phyloP scores from a whole-genome alignment of 2,113 vertebrate genomes.

The Lucifuga dentata region DNA sequence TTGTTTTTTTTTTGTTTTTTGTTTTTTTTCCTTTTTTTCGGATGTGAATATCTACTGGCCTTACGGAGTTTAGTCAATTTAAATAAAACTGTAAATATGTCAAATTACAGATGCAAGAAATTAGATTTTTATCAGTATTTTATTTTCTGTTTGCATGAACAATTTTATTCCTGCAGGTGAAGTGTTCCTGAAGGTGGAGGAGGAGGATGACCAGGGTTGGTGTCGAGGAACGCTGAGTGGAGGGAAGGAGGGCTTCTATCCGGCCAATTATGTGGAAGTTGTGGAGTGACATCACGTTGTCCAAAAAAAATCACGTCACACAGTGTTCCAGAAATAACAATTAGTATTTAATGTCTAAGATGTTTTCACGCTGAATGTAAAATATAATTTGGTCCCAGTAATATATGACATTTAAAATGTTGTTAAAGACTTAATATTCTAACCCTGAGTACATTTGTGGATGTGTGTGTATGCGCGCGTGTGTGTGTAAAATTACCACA shows the following conservation, averaged over 20 bases:
- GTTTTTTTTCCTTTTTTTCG: no score
- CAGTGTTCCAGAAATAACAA: not conserved
- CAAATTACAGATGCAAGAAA: no score
- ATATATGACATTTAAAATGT: conserved; percentile 23
- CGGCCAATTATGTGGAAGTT: conserved; percentile 86
- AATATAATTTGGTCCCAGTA: conserved; percentile 25
- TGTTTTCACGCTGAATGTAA: conserved; percentile 26
- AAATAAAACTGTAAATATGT: not conserved
- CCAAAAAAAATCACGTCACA: conserved; percentile 14
- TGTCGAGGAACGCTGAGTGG: conserved; percentile 84
- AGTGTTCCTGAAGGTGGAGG: conserved; percentile 87
- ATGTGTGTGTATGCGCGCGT: conserved; percentile 41
- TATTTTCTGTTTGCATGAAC: no score
- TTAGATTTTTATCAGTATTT: no score
- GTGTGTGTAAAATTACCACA: conserved; percentile 14
- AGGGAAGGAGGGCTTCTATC: conserved; percentile 86
- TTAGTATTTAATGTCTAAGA: conserved; percentile 19
- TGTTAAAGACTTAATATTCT: conserved; percentile 42
- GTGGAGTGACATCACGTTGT: conserved; percentile 62
- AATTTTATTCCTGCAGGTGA: conserved; percentile 75
- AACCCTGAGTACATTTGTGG: conserved; percentile 22
- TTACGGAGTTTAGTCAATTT: no score
- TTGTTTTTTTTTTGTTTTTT: no score
- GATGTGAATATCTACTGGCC: no score
- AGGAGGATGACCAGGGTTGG: conserved; percentile 90